A percentile compares a stretch with the other conserved stretches of the same genome.
These are phyloP conservation scores for Dysidea cf. avara DNA, from an alignment of 37 sponge, comb jelly and placozoan species.

Conservation along the genomic window DNA sequence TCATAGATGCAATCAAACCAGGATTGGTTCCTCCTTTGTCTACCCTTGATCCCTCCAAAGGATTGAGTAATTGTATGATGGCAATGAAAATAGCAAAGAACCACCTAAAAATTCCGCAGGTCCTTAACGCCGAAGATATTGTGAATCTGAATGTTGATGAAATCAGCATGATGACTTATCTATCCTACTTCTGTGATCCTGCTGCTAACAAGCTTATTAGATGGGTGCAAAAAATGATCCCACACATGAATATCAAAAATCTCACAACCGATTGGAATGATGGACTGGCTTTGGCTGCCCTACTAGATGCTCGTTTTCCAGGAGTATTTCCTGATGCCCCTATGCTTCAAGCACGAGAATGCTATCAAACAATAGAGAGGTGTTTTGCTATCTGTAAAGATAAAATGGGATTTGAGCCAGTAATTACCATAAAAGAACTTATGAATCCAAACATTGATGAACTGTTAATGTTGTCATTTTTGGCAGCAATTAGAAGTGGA, in stretches of 20 bases:
- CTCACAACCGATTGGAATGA: slow-evolving; percentile 73
- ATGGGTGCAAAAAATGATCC: slow-evolving; percentile 60
- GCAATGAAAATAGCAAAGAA: slow-evolving; percentile 60
- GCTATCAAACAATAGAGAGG: slow-evolving; percentile 25
- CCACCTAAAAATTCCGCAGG: slow-evolving; percentile 68
- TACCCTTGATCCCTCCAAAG: slow-evolving; percentile 59
- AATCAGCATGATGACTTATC: slow-evolving; percentile 81
- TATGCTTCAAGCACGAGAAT: slow-evolving; percentile 22
- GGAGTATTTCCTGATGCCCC: slow-evolving; percentile 43
- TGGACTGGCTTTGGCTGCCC: slow-evolving; percentile 59
- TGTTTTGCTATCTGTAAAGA: slow-evolving; percentile 15
- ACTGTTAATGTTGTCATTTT: slow-evolving; percentile 58
- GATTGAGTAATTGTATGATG: slow-evolving; percentile 56
- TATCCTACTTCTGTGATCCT: slow-evolving; percentile 71
- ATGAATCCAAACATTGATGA: slow-evolving; percentile 58
- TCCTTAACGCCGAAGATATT: slow-evolving; percentile 60
- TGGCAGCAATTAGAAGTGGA: slow-evolving; percentile 33
- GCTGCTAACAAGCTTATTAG: slow-evolving; percentile 49
- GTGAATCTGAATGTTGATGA: slow-evolving; percentile 61
- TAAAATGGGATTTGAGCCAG: slow-evolving; percentile 41
- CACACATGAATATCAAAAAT: slow-evolving; percentile 51
- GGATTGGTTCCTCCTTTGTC: slow-evolving; percentile 44
- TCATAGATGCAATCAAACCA: slow-evolving; percentile 70
- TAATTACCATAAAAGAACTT: slow-evolving; percentile 37
- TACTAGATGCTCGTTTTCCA: slow-evolving; percentile 47